These are phyloP conservation scores for Aleiodes alternator DNA, from an alignment of 2,888 invertebrate species.

Conservation along the genomic window DNA sequence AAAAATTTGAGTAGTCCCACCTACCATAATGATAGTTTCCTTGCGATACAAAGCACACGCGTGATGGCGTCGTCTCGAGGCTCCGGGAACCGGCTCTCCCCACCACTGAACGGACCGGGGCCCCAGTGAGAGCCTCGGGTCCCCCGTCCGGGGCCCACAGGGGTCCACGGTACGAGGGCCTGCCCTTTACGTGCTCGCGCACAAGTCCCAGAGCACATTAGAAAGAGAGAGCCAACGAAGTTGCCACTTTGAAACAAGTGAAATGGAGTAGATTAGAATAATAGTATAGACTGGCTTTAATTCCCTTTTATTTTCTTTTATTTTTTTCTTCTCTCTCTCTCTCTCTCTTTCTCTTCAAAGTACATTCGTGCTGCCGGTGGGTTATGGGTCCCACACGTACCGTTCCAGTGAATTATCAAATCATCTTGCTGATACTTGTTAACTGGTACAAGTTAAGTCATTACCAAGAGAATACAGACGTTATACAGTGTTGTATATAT, in stretches of 20 bases:
- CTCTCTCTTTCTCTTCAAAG: conserved; percentile 29
- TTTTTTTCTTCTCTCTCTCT: conserved; percentile 10
- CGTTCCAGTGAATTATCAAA: conserved; percentile 62
- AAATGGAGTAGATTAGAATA: conserved; percentile 17
- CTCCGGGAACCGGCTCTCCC: conserved; percentile 72
- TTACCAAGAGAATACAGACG: conserved; percentile 66
- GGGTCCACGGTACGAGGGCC: conserved; percentile 60
- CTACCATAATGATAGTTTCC: conserved; percentile 70
- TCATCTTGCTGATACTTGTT: conserved; percentile 64
- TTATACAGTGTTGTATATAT: conserved; percentile 42
- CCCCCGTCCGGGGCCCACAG: conserved; percentile 47
- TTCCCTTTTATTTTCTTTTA: conserved; percentile 14
- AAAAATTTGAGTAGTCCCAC: conserved; percentile 47
- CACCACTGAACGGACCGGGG: conserved; percentile 56
- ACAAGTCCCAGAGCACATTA: conserved; percentile 42
- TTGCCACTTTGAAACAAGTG: conserved; percentile 19
- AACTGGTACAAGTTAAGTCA: conserved; percentile 66
- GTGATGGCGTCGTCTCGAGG: conserved; percentile 69
- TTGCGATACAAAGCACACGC: conserved; percentile 60
- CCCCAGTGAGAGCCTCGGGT: conserved; percentile 47
- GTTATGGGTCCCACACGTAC: conserved; percentile 42
- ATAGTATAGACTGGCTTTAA: neutral
- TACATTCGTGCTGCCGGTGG: neutral
- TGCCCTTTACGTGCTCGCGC: conserved; percentile 60
- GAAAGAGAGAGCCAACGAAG: conserved; percentile 30